These are phyloP conservation scores for Lytechinus variegatus DNA, from an alignment of 35 echinoderm and acorn worm genomes.

Conservation along the genomic window DNA sequence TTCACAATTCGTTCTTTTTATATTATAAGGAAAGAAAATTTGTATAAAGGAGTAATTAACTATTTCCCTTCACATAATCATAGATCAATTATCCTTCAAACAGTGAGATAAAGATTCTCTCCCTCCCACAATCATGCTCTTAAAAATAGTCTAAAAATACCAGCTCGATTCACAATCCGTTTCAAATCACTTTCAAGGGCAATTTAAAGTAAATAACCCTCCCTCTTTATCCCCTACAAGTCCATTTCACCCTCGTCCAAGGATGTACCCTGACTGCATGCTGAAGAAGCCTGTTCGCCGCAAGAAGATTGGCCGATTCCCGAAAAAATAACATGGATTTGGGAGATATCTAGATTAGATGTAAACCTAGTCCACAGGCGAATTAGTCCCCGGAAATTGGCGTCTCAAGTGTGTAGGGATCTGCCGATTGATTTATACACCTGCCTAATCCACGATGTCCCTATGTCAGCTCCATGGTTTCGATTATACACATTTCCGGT, in stretches of 20 bases:
- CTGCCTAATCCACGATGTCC: not conserved
- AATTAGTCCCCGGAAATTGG: constrained; percentile 1
- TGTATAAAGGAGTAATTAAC: too few species aligned
- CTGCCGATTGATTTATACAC: not conserved
- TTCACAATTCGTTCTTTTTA: too few species aligned
- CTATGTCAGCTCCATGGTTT: not conserved
- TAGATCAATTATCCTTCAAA: not conserved
- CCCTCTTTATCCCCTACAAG: not conserved
- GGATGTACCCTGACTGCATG: not conserved
- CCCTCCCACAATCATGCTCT: not conserved
- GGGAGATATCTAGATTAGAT: not conserved
- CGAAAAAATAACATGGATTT: not conserved
- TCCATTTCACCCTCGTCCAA: not conserved
- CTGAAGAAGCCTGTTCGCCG: not conserved
- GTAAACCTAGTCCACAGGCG: not conserved
- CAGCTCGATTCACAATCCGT: not conserved
- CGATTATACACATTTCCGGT: not conserved
- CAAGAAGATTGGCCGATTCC: not conserved
- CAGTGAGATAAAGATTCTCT: not conserved
- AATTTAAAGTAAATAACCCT: not conserved
- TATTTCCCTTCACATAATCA: not conserved
- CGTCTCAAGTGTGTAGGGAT: not conserved
- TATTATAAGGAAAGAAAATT: too few species aligned
- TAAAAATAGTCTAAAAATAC: not conserved
- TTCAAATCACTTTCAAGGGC: not conserved